phyloP scores from a whole-genome alignment of 2,797 vertebrate genomes.

The Muraenolepis orangiensis region DNA sequence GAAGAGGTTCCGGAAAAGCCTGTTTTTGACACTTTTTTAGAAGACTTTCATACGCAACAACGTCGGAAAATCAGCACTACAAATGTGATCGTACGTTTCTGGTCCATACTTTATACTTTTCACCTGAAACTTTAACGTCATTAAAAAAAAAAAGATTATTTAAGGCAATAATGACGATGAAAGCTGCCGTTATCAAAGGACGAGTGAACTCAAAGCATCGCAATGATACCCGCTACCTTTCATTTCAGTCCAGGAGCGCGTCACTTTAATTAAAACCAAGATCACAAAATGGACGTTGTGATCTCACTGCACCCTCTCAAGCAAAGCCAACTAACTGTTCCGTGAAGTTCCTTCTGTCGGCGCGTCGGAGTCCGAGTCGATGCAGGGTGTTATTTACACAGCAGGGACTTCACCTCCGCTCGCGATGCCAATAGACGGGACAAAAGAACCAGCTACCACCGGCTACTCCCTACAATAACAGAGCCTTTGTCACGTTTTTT shows the following conservation, averaged over 20 bases:
- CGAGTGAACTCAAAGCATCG: neutral
- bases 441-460: neutral
- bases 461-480: neutral
- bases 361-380: too few species aligned
- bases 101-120: neutral
- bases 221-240: neutral
- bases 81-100: neutral
- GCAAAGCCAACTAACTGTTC: neutral
- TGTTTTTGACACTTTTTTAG: slow-evolving; percentile 47
- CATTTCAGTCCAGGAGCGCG: neutral
- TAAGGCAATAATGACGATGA: neutral
- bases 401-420: neutral
- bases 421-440: neutral
- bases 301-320: neutral
- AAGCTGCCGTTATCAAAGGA: neutral
- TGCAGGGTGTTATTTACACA: neutral
- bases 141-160: neutral
- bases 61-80: neutral
- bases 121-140: neutral
- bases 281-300: neutral
- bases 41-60: neutral
- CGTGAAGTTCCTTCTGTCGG: neutral
- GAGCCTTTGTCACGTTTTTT: neutral
- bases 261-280: neutral
- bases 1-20: slow-evolving; percentile 53